Percentiles rank a stretch among this genome's conserved stretches.
Conservation (phyloP, 92 coral and sea anemone species). For the Palythoa heliodiscus region DNA sequence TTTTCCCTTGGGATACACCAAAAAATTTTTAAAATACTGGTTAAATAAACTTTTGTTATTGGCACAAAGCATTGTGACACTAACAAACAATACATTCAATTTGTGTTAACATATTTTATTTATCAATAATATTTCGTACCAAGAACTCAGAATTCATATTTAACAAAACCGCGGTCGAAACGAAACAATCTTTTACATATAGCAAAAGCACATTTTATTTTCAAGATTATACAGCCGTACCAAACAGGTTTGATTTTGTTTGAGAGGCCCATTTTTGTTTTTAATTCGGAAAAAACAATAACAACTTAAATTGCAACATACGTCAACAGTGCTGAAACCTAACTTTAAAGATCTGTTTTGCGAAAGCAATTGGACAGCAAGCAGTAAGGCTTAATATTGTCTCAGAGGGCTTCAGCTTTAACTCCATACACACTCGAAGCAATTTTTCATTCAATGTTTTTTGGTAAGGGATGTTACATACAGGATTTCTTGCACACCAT, state of each 20-base stretch:
- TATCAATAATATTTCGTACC: too few species aligned
- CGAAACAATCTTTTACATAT: not conserved
- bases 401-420: constrained; percentile 30
- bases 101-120: not conserved
- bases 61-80: not conserved
- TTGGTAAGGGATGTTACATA: not conserved
- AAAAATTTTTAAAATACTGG: too few species aligned
- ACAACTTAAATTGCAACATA: not conserved
- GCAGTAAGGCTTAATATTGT: constrained; percentile 10
- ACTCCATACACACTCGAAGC: not conserved
- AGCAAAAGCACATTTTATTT: not conserved
- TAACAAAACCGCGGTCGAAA: not conserved
- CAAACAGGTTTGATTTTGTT: not conserved
- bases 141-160: not conserved
- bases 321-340: not conserved
- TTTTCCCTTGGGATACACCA: too few species aligned
- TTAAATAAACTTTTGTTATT: not conserved
- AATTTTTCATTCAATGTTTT: not conserved
- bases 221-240: not conserved
- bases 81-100: not conserved
- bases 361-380: not conserved
- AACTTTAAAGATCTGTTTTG: constrained; percentile 11
- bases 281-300: not conserved
- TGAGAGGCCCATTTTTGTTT: not conserved
- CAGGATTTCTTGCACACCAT: not conserved